Evolutionary conservation across 1,140 invertebrate genomes (phyloP).

Genomic region (Dufourea novaeangliae): DNA sequence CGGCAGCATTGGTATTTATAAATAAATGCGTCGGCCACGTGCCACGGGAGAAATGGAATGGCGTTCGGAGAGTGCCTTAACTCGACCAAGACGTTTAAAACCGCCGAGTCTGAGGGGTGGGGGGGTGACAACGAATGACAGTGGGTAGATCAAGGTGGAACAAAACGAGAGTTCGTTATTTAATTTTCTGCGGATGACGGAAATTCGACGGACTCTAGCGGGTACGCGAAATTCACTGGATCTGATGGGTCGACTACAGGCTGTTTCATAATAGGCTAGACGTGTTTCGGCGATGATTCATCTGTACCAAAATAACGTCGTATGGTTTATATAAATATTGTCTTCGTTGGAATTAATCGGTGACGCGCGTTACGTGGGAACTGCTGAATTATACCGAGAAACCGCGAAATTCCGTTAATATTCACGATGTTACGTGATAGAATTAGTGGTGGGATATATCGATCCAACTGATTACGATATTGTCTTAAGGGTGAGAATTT

Average conservation of each 20-base stretch:
- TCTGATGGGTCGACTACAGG: neutral
- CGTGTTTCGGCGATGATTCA: too few species aligned
- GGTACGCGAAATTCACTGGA: neutral
- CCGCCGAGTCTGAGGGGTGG: neutral
- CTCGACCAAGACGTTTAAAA: slow-evolving; percentile 57
- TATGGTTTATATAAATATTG: too few species aligned
- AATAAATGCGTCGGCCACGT: slow-evolving; percentile 72
- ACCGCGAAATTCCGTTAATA: too few species aligned
- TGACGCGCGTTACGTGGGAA: too few species aligned
- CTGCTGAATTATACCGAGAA: too few species aligned
- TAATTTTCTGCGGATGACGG: neutral
- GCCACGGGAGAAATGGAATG: slow-evolving; percentile 67
- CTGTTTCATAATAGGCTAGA: neutral
- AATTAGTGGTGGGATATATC: too few species aligned
- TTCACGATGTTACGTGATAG: too few species aligned
- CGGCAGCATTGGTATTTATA: slow-evolving; percentile 70
- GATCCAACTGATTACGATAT: too few species aligned
- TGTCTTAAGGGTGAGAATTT: too few species aligned
- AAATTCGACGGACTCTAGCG: slow-evolving; percentile 16
- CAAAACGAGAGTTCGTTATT: neutral
- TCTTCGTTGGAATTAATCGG: too few species aligned
- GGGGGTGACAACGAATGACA: too few species aligned
- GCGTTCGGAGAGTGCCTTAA: slow-evolving; percentile 66
- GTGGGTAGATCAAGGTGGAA: neutral
- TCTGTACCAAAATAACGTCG: too few species aligned